A percentile compares a stretch with the other conserved stretches of the same genome.
Evolutionary conservation across 2,888 invertebrate species (phyloP).

Genomic region (Eristalis arbustorum): DNA sequence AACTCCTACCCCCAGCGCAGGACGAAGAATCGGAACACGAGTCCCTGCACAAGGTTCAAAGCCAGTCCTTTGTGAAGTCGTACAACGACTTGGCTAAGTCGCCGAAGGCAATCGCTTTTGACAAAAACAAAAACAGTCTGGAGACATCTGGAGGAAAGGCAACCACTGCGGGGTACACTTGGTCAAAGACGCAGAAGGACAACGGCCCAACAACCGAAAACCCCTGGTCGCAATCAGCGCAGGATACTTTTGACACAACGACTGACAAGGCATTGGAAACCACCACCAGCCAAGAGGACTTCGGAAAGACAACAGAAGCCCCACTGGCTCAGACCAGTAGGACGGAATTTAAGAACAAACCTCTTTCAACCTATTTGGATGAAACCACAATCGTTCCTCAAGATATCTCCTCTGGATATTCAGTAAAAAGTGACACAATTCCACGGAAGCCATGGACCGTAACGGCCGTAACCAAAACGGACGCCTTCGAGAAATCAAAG

Average conservation of each 20-base stretch:
- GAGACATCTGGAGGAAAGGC: conserved; percentile 34
- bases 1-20: conserved; percentile 79
- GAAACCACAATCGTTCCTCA: not conserved
- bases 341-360: not conserved
- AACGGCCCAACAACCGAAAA: not conserved
- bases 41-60: conserved; percentile 85
- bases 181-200: not conserved
- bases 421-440: not conserved
- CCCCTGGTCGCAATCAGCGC: conserved; percentile 15
- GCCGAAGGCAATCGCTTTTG: conserved; percentile 50
- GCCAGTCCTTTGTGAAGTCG: conserved; percentile 85
- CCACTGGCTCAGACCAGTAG: conserved; percentile 1
- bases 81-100: conserved; percentile 78
- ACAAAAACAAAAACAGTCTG: conserved; percentile 15
- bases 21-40: conserved; percentile 84
- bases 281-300: not conserved
- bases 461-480: not conserved
- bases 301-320: conserved; percentile 5
- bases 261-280: not conserved
- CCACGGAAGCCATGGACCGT: not conserved
- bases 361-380: not conserved
- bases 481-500: not conserved
- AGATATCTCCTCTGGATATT: not conserved
- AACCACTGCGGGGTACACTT: conserved; percentile 6
- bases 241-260: not conserved